Conservation (phyloP, 1,140 invertebrate genomes). For the Drosophila trapezifrons region DNA sequence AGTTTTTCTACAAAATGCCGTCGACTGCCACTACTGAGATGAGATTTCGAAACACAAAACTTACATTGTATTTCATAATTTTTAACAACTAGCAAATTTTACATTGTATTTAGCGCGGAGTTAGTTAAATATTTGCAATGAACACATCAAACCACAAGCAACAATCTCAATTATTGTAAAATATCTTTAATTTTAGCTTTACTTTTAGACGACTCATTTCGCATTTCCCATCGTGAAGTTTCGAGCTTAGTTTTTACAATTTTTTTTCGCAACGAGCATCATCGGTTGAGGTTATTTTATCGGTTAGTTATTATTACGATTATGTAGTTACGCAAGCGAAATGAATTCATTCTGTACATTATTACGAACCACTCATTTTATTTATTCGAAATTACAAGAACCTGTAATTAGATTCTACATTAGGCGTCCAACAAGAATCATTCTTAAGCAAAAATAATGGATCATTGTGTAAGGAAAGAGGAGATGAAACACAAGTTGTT, state of each 20-base stretch:
- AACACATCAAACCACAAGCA: constrained; percentile 38
- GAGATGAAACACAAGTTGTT: constrained; percentile 58
- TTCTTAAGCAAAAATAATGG: constrained; percentile 43
- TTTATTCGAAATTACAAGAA: constrained; percentile 47
- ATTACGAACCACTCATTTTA: constrained; percentile 70
- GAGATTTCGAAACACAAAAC: constrained; percentile 38
- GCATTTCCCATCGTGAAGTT: constrained; percentile 11
- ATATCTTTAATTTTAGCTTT: constrained; percentile 36
- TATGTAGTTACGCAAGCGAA: constrained; percentile 36
- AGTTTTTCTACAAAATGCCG: constrained; percentile 62
- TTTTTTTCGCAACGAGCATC: neutral
- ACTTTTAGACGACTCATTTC: constrained; percentile 17
- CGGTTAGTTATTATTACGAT: constrained; percentile 25
- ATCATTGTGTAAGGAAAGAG: constrained; percentile 53
- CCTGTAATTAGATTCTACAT: constrained; percentile 43
- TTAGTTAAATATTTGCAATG: constrained; percentile 75
- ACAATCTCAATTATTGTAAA: constrained; percentile 62
- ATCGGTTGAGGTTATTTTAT: constrained; percentile 39
- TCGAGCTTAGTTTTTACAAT: constrained; percentile 26
- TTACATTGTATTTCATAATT: constrained; percentile 26
- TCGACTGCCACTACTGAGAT: constrained; percentile 42
- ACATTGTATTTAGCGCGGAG: constrained; percentile 74
- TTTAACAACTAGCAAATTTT: constrained; percentile 75
- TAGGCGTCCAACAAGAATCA: constrained; percentile 42
- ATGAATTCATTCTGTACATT: constrained; percentile 62